Base-by-base conservation (phyloP, 2,113 vertebrate genomes). In the Charina bottae region DNA sequence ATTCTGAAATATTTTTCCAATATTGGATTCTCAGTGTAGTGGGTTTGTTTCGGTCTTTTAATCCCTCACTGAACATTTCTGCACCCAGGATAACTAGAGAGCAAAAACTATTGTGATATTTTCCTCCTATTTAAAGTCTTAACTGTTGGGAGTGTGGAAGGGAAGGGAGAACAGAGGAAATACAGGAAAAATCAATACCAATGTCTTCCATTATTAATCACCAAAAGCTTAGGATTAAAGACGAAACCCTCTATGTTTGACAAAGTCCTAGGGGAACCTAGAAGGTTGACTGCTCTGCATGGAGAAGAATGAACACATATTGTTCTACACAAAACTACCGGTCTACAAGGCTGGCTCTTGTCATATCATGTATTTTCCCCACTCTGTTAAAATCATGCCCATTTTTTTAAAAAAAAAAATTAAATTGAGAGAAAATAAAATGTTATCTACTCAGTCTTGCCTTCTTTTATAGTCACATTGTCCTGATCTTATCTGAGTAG, bases 261-360 rank as follows among this genome's bases (percentile, higher is more conserved):
- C 59, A 60, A 94, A 96, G 94, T 97, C 97, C 97, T 94, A 89
- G 2, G 95, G 97, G 97, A 96, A 93, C 89, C 93, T 56, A 90
- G 94, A 90, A 91, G 96, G 94, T 87, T 95, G 94, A 95, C 84
- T 94, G 93, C 89, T 96, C 93, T 92, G 92, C 93, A 95, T 93
- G 96, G 92, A 93, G 95, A 94, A 96, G 95, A 97, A 97, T 33
- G 94, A 95, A 91, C 17, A 93, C 94, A 96, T 58, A 95, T 78
- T 78, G 72, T 93, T 92, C 89, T 83, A 86, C 93, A n/a, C 26
- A 92, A 93, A 87, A 94, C 93, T 90, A 91, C 87, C 85, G 55
- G 94, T 93, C 90, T 6, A 91, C 87, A 54, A 88, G 90, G 68
- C 87, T 95, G 92, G 93, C 26, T 46, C 85, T 91, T 87, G 84